Conservation (phyloP, 92 coral and sea anemone genomes). For the Meandrina meandrites region DNA sequence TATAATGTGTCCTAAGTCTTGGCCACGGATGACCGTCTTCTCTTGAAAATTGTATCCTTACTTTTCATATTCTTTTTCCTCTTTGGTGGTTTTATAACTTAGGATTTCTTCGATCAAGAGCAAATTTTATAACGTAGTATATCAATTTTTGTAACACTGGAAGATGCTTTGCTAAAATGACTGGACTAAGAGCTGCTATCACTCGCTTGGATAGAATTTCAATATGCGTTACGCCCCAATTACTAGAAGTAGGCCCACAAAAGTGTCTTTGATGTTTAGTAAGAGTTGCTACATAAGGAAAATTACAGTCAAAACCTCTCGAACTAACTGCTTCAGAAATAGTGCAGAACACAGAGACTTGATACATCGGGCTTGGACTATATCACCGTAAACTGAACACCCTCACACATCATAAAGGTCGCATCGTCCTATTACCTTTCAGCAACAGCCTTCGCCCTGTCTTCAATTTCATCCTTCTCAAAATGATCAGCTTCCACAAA, state of each 20-base stretch:
- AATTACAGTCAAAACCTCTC: background rate
- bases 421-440: constrained; percentile 63
- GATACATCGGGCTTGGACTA: background rate
- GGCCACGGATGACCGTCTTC: background rate
- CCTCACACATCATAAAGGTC: background rate
- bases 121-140: too few relatives aligned
- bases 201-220: background rate
- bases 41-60: background rate
- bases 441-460: constrained; percentile 81
- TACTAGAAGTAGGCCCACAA: background rate
- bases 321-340: background rate
- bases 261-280: background rate
- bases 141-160: background rate
- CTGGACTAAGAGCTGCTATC: background rate
- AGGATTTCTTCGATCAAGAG: background rate
- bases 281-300: too few relatives aligned
- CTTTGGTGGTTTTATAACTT: background rate
- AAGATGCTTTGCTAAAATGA: background rate
- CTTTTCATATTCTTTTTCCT: too few relatives aligned
- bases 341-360: background rate
- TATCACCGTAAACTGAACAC: background rate
- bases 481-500: constrained; percentile 88
- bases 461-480: constrained; percentile 88
- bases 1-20: background rate
- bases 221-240: background rate